Conservation (phyloP, 2,888 invertebrate species). For the Agrotis ipsilon region DNA sequence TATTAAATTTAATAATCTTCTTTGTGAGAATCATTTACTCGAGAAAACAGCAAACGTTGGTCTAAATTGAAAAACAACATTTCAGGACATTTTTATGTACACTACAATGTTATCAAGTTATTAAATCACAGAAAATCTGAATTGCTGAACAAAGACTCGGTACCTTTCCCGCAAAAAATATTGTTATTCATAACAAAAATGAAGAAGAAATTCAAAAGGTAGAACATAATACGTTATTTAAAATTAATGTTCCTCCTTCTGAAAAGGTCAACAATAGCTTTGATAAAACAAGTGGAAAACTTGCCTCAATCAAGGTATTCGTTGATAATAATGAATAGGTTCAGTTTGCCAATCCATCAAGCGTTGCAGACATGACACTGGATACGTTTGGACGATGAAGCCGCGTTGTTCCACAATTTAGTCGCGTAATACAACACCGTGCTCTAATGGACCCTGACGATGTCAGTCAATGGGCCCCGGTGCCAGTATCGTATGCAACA, state of each 20-base stretch:
- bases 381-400: slow-evolving; percentile 79
- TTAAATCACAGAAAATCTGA: slow-evolving; percentile 28
- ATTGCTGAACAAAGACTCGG: slow-evolving; percentile 17
- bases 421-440: slow-evolving; percentile 81
- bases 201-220: slow-evolving; percentile 24
- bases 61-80: slow-evolving; percentile 21
- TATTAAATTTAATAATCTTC: slow-evolving; percentile 24
- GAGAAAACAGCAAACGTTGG: background rate
- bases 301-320: slow-evolving; percentile 56
- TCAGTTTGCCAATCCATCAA: slow-evolving; percentile 72
- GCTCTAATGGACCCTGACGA: slow-evolving; percentile 82
- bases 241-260: slow-evolving; percentile 16
- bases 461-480: slow-evolving; percentile 62
- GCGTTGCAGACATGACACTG: slow-evolving; percentile 69
- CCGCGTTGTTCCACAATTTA: slow-evolving; percentile 87
- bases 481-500: slow-evolving; percentile 56
- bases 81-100: slow-evolving; percentile 17
- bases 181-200: slow-evolving; percentile 10
- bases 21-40: slow-evolving; percentile 1
- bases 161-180: background rate
- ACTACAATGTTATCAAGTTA: slow-evolving; percentile 22
- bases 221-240: slow-evolving; percentile 8
- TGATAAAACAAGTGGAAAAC: slow-evolving; percentile 38
- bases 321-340: slow-evolving; percentile 54
- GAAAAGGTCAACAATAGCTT: slow-evolving; percentile 36